These are phyloP conservation scores for Drosophila stalkeri DNA, from an alignment of 2,888 invertebrate species.

Conservation along the genomic window DNA sequence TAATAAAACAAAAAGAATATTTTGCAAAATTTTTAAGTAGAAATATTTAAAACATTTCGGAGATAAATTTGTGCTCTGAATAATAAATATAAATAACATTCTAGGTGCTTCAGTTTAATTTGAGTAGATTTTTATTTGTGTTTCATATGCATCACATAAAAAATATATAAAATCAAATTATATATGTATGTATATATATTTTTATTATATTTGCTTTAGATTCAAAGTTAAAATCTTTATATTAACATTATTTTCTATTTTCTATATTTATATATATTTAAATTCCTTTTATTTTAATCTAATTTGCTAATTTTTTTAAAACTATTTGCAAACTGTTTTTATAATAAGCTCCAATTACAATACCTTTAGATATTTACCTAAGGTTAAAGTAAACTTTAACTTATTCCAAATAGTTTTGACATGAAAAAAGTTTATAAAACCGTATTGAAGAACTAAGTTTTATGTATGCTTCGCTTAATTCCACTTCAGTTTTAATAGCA, in stretches of 20 bases:
- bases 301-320: background rate
- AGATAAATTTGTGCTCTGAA: background rate
- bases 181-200: background rate
- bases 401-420: background rate
- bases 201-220: background rate
- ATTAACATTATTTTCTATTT: too few species aligned
- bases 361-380: background rate
- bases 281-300: too few species aligned
- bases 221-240: too few species aligned
- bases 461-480: background rate
- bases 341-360: background rate
- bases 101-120: background rate
- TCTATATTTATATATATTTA: too few species aligned
- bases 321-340: too few species aligned
- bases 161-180: too few species aligned
- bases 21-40: background rate
- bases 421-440: background rate
- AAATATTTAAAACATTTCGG: background rate
- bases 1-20: background rate
- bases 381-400: too few species aligned
- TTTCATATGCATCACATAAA: too few species aligned
- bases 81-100: background rate
- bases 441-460: background rate
- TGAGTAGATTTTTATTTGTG: background rate
- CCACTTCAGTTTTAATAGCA: constrained; percentile 2